Evolutionary conservation across 2,797 vertebrate genomes (phyloP), one percentile per base, ranked within the genome.

Genomic region (Urocyon cinereoargenteus): DNA sequence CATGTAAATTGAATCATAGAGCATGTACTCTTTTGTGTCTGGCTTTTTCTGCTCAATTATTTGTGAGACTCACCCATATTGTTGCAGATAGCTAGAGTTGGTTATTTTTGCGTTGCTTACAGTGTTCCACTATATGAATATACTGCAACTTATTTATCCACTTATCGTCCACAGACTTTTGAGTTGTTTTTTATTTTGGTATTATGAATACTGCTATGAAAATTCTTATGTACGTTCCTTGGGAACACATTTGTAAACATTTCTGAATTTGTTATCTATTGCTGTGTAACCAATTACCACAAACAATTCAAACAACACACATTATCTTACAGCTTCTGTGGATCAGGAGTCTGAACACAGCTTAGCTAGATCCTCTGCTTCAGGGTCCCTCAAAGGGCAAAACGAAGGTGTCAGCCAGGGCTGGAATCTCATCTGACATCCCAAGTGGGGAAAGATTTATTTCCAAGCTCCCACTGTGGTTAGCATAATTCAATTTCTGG

Each of bases 401-500:
- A 49, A 21, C 85, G 68, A 61, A 90, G 84, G 9, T 51, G 14
- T 83, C 13, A 14, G 14, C 40, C 75, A 82, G 75, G 87, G 15
- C 13, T 93, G 26, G 40, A 49, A 45, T 83, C 75, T 83, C 93
- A 88, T 70, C 88, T 66, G 73, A 92, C 70, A 68, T 28, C 31
- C 79, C 55, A 64, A 45, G 40, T 45, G 19, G 82, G 26, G 13
- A 49, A 85, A 16, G 40, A 49, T 73, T 26, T 86, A 6, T 45
- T 85, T 72, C n/a, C 28, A 84, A 68, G 24, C n/a, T 81, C 68
- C 53, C n/a, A 16, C 2, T 9, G 51, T 31, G 18, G 2, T 91
- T 79, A 53, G 61, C 26, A 53, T 55, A 86, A 89, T 89, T 94
- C 68, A 62, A 21, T 78, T 94, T 96, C 66, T 66, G 34, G 59